These are phyloP conservation scores for Amblyornis subalaris DNA, from an alignment of 2,113 vertebrate species.

Conservation along the genomic window DNA sequence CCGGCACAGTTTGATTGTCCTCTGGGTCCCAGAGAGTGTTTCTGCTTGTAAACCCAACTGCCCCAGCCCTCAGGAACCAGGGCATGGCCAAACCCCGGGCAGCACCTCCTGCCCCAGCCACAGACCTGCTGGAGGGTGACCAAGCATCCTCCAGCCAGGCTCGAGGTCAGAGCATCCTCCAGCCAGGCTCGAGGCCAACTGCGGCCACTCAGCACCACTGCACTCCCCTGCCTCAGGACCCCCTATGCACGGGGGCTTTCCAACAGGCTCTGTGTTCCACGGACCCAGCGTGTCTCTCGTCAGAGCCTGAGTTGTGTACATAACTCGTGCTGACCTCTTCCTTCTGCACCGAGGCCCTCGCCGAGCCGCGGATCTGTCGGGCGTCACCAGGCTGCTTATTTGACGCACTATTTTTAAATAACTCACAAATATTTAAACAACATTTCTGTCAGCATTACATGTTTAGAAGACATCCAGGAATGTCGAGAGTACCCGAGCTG, in stretches of 20 bases:
- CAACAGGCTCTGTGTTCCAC: background rate
- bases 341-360: background rate
- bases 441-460: conserved; percentile 7
- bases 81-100: rapidly evolving
- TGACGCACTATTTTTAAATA: conserved; percentile 49
- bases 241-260: rapidly evolving
- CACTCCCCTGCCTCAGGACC: rapidly evolving
- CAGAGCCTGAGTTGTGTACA: conserved; percentile 12
- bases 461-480: conserved; percentile 31
- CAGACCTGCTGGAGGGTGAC: rapidly evolving
- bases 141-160: background rate
- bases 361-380: background rate
- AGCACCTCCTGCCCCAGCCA: background rate
- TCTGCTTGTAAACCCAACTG: background rate
- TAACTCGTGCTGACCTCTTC: conserved; percentile 22
- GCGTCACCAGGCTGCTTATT: conserved; percentile 32
- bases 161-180: background rate
- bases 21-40: background rate
- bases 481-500: background rate
- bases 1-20: background rate
- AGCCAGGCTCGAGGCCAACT: rapidly evolving
- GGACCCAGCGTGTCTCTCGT: background rate
- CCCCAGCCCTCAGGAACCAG: background rate
- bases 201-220: rapidly evolving
- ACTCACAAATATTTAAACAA: conserved; percentile 55